Base-by-base conservation (phyloP, 92 coral and sea anemone species). In the Epizoanthus fatuus region DNA sequence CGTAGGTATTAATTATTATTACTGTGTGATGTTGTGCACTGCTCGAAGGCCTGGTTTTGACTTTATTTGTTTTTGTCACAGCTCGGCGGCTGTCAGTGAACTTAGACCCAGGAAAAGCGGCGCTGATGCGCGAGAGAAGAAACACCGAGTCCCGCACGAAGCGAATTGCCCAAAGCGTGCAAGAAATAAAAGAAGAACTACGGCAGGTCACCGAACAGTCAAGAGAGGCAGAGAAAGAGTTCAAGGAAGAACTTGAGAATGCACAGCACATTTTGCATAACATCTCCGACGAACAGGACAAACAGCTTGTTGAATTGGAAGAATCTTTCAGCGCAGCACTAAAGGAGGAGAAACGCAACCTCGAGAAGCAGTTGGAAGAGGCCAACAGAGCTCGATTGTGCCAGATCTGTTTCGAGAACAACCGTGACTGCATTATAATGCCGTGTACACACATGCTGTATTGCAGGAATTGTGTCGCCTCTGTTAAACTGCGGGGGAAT, bases 361-460 rank as follows among this genome's bases (percentile, higher is more conserved):
- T 88, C 4, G 47, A 47, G 22, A 74, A 75, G 51, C 65, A 75
- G 45, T 54, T 88, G 64, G 86, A 81, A 57, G 72, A 55, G 35
- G 77, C 67, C 4, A 85, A 70, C 45, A 56, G 79, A 6, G 84
- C 76, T 25, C 81, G 77, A n/a, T 54, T 80, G 73, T 93, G 96
- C 35, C 92, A 93, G 69, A 93, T 93, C 53, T 93, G 96, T 75
- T 93, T 90, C 64, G 94, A 87, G 13, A 83, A 72, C 14, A 72
- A 74, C 40, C 94, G 96, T 65, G 92, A 93, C 62, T 93, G 96
- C 69, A 91, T 93, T n/a, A 81, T 93, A 40, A 87, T 93, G 96
- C 96, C 96, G 0, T 93, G 96, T 16, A 87, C 94, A 11, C 96
- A 93, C 69, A 53, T 93, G 89, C 62, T 93, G 51, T 93, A 91